Evolutionary conservation across 2,797 vertebrate genomes (phyloP).

Genomic region (Myiotriccus ornatus): DNA sequence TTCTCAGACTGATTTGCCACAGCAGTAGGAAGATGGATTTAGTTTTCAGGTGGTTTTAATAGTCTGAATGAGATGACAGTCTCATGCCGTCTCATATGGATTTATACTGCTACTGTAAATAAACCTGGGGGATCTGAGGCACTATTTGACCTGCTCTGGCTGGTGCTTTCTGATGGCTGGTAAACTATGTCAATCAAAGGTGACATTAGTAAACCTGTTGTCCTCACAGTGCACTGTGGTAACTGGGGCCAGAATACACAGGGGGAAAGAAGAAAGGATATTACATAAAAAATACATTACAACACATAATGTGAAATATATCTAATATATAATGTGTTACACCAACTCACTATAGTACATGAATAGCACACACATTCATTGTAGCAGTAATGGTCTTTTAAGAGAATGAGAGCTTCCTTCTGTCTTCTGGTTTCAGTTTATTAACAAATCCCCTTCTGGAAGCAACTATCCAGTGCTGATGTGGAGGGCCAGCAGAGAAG

Average conservation of each 20-base stretch:
- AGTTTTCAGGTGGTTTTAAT: not conserved
- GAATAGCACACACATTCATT: not conserved
- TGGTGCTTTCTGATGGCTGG: not conserved
- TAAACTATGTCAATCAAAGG: not conserved
- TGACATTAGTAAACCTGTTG: not conserved
- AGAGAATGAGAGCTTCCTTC: not conserved
- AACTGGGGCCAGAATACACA: not conserved
- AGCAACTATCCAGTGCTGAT: not conserved
- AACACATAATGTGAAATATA: not conserved
- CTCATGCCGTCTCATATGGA: not conserved
- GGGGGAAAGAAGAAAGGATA: fast-evolving
- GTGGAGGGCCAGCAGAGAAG: not conserved
- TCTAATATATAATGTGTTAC: not conserved
- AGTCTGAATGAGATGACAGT: not conserved
- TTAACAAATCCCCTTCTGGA: not conserved
- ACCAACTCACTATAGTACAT: not conserved
- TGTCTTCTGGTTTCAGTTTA: not conserved
- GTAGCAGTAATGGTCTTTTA: not conserved
- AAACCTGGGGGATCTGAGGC: not conserved
- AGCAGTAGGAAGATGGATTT: not conserved
- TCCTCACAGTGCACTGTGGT: not conserved
- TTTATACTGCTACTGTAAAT: not conserved
- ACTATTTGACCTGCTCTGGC: not conserved
- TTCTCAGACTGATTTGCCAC: not conserved
- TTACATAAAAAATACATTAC: not conserved